These are phyloP conservation scores for Drosophila planitibia DNA, from an alignment of 2,888 invertebrate genomes.

Conservation along the genomic window DNA sequence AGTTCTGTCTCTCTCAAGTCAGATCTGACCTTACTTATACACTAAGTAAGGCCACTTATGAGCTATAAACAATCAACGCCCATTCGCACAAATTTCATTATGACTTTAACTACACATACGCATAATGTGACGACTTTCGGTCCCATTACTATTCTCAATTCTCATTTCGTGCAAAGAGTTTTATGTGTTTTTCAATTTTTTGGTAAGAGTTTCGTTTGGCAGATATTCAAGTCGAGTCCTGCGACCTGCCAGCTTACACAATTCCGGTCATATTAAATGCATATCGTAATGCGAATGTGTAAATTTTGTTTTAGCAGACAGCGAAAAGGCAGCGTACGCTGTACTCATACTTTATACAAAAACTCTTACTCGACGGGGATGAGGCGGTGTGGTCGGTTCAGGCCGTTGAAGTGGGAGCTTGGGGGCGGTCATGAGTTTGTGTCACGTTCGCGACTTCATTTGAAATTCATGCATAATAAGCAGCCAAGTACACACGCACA, in stretches of 20 bases:
- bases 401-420: conserved; percentile 46
- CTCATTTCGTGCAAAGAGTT: conserved; percentile 59
- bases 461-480: conserved; percentile 78
- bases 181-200: conserved; percentile 65
- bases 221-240: conserved; percentile 23
- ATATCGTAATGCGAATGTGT: conserved; percentile 77
- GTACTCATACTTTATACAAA: conserved; percentile 8
- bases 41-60: conserved; percentile 44
- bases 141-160: conserved; percentile 31
- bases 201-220: conserved; percentile 22
- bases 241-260: conserved; percentile 9
- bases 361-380: conserved; percentile 7
- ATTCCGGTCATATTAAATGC: conserved; percentile 68
- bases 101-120: conserved; percentile 45
- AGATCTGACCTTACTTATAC: conserved; percentile 24
- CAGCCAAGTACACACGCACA: conserved; percentile 66
- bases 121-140: conserved; percentile 58
- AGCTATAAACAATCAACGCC: conserved; percentile 67
- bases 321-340: conserved; percentile 47
- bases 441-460: conserved; percentile 79
- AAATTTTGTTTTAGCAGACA: conserved; percentile 59
- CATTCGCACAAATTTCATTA: conserved; percentile 66
- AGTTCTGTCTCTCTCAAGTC: neutral
- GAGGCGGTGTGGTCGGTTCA: neutral
- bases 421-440: conserved; percentile 68